phyloP scores from a whole-genome alignment of 64 coral and sea anemone species.

The Actinia tenebrosa region DNA sequence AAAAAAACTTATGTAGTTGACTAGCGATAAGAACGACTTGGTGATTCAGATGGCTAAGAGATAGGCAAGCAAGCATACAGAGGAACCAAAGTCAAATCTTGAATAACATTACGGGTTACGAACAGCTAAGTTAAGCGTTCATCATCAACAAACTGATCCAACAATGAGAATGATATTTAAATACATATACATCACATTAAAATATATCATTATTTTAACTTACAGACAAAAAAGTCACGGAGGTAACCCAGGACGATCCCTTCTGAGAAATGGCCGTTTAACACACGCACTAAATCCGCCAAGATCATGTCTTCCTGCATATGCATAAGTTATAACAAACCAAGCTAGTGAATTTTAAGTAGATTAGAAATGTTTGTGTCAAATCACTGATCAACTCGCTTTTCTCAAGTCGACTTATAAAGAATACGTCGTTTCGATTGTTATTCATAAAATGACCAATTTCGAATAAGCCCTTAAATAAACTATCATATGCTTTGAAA shows the following conservation, averaged over 20 bases:
- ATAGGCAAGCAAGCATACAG: background rate
- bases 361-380: slow-evolving; percentile 15
- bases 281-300: background rate
- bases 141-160: background rate
- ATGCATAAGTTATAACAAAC: slow-evolving; percentile 2
- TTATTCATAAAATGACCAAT: slow-evolving; percentile 7
- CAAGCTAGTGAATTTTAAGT: background rate
- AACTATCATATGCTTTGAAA: background rate
- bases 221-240: background rate
- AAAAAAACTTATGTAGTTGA: background rate
- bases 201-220: slow-evolving; percentile 4
- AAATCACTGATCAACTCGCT: slow-evolving; percentile 8
- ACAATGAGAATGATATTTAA: background rate
- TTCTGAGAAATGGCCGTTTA: background rate
- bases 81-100: background rate
- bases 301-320: background rate
- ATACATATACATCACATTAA: background rate
- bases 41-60: background rate
- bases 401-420: background rate
- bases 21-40: background rate
- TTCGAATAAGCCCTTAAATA: background rate
- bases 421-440: background rate
- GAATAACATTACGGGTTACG: background rate
- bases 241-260: background rate
- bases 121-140: background rate